Conservation (phyloP, 2,888 invertebrate species). For the Nephrocerus scutellatus region DNA sequence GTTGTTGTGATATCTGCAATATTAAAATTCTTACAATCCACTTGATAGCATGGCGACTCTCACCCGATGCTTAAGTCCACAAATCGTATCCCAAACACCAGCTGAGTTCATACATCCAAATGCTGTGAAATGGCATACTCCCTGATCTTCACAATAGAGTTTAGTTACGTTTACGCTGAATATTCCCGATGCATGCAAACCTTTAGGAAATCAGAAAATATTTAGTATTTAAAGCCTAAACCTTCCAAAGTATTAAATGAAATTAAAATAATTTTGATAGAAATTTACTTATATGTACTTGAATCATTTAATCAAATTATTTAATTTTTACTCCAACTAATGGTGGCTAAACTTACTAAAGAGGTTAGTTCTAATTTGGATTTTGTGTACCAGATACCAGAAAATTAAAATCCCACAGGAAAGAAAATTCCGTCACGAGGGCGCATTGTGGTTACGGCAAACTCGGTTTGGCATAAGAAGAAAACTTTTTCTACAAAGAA, state of each 20-base stretch:
- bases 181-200: constrained; percentile 57
- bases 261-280: no score
- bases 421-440: not conserved
- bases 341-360: no score
- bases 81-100: constrained; percentile 78
- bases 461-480: not conserved
- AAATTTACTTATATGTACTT: no score
- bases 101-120: constrained; percentile 71
- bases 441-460: not conserved
- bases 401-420: not conserved
- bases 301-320: no score
- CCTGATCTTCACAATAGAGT: constrained; percentile 33
- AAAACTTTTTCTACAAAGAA: constrained; percentile 3
- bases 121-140: constrained; percentile 57
- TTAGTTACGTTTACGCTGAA: constrained; percentile 41
- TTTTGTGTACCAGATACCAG: no score
- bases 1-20: not conserved
- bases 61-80: constrained; percentile 74
- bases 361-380: no score
- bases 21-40: not conserved
- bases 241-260: no score
- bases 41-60: constrained; percentile 39
- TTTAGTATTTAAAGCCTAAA: no score
- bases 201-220: constrained; percentile 45
- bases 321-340: no score